Percentiles rank a stretch among this genome's conserved stretches.
Conservation (phyloP, 2,113 vertebrate genomes). For the Calyptommatus sinebrachiatus region DNA sequence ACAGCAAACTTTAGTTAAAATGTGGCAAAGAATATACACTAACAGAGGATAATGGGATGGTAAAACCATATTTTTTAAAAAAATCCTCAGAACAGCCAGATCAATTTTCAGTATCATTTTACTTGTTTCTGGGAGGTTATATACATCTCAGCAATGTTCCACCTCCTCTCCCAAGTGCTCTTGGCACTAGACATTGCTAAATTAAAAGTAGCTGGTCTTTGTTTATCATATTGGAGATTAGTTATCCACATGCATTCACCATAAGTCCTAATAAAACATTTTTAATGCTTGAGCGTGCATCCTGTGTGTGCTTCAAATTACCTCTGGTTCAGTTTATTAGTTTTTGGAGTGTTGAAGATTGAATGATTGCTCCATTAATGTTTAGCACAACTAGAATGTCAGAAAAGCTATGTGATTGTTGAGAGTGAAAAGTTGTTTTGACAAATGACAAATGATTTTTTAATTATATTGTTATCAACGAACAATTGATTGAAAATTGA, state of each 20-base stretch:
- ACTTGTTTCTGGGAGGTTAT: constrained; percentile 9
- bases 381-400: neutral
- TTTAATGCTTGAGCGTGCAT: constrained; percentile 4
- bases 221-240: constrained; percentile 22
- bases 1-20: constrained; percentile 11
- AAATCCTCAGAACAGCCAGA: neutral
- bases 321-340: neutral
- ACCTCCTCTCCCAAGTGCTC: neutral
- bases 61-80: constrained; percentile 1
- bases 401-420: neutral
- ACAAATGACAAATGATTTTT: neutral
- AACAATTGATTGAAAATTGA: too few relatives aligned
- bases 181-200: constrained; percentile 20
- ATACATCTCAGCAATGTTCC: neutral
- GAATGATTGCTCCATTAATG: neutral
- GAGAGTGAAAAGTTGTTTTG: neutral
- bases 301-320: constrained; percentile 5
- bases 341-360: neutral
- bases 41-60: neutral
- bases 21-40: constrained; percentile 21
- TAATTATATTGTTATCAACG: neutral
- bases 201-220: constrained; percentile 14
- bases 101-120: constrained; percentile 10
- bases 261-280: constrained; percentile 9
- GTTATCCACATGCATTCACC: neutral